Evolutionary conservation across 2,888 invertebrate species (phyloP).

Genomic region (Fragum whitleyi): DNA sequence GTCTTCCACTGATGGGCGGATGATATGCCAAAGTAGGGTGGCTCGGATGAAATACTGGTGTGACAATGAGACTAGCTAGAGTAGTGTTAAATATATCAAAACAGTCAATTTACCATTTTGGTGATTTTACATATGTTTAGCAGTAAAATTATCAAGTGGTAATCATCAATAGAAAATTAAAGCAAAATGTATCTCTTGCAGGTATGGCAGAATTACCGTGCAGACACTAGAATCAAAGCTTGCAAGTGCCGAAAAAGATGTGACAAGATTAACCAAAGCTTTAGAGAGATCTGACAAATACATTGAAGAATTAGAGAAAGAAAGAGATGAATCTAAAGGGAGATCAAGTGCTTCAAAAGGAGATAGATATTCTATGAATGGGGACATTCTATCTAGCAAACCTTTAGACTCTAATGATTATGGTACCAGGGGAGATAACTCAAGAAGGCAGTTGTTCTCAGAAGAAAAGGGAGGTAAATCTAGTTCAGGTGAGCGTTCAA

Average conservation of each 20-base stretch:
- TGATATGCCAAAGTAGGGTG: too few relatives aligned
- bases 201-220: constrained; percentile 82
- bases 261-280: constrained; percentile 80
- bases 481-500: constrained; percentile 64
- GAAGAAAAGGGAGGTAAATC: constrained; percentile 55
- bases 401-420: constrained; percentile 52
- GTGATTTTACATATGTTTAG: too few relatives aligned
- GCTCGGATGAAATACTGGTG: too few relatives aligned
- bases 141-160: too few relatives aligned
- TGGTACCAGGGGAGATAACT: constrained; percentile 55
- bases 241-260: constrained; percentile 80
- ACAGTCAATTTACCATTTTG: too few relatives aligned
- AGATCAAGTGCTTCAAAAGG: constrained; percentile 33
- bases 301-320: constrained; percentile 80
- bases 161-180: too few relatives aligned
- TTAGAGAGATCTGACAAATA: constrained; percentile 82
- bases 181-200: constrained; percentile 63
- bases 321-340: constrained; percentile 61
- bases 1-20: too few relatives aligned
- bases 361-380: constrained; percentile 54
- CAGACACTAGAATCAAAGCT: constrained; percentile 81
- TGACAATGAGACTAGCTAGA: too few relatives aligned
- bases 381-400: constrained; percentile 48
- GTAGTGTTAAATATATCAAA: too few relatives aligned
- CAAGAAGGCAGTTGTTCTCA: constrained; percentile 70